A percentile compares a stretch with the other conserved stretches of the same genome.
Evolutionary conservation across 2,797 vertebrate genomes (phyloP).

Genomic region (Chelon labrosus): DNA sequence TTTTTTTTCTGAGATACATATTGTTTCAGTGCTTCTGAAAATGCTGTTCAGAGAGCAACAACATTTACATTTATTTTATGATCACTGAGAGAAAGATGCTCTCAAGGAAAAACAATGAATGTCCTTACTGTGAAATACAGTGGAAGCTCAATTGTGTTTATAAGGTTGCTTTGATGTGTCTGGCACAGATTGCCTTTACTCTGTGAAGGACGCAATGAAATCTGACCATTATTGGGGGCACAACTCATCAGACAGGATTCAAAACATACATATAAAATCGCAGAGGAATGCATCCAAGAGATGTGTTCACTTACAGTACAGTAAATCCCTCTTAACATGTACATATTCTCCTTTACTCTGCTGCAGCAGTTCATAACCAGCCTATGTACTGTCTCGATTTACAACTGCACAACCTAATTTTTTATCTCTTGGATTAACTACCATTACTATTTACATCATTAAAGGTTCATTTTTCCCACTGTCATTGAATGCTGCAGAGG

Average conservation of each 20-base stretch:
- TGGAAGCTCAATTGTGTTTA: background rate
- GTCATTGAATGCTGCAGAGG: constrained; percentile 51
- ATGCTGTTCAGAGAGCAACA: too few relatives aligned
- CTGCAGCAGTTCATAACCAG: background rate
- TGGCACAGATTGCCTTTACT: background rate
- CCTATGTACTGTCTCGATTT: background rate
- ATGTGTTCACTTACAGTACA: background rate
- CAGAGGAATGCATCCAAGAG: background rate
- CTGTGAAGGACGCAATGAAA: background rate
- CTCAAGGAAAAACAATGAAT: too few relatives aligned
- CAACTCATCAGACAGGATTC: too few relatives aligned
- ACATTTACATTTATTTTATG: too few relatives aligned
- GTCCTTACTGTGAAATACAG: background rate
- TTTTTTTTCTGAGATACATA: too few relatives aligned
- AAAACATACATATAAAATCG: too few relatives aligned
- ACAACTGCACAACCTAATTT: background rate
- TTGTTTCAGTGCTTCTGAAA: too few relatives aligned
- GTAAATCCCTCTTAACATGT: background rate
- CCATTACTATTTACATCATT: background rate
- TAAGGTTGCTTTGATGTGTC: background rate
- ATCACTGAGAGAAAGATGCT: too few relatives aligned
- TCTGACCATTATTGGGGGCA: background rate
- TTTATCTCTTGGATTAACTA: background rate
- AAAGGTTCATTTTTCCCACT: constrained; percentile 9
- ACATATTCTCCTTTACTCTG: background rate